Evolutionary conservation across 2,113 vertebrate genomes (phyloP).

Genomic region (Spea multiplicata): DNA sequence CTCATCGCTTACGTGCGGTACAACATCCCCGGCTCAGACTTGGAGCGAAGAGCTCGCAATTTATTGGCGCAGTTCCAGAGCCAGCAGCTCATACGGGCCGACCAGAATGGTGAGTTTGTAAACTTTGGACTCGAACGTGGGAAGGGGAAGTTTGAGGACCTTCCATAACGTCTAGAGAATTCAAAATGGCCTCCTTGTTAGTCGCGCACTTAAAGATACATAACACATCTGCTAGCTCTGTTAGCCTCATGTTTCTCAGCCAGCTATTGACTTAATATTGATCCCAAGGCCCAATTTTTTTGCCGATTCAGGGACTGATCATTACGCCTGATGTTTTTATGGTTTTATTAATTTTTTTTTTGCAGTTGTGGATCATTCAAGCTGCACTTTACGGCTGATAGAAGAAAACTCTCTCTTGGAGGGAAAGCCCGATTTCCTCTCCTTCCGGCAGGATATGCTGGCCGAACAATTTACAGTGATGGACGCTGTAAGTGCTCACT

Average conservation of each 20-base stretch:
- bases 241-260: no score
- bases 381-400: slow-evolving; percentile 76
- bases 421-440: slow-evolving; percentile 80
- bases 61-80: slow-evolving; percentile 89
- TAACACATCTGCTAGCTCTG: no score
- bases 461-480: slow-evolving; percentile 96
- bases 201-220: no score
- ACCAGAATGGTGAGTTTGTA: slow-evolving; percentile 72
- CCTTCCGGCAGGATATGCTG: slow-evolving; percentile 87
- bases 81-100: slow-evolving; percentile 72
- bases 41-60: slow-evolving; percentile 88
- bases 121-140: not conserved
- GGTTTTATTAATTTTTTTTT: slow-evolving; percentile 6
- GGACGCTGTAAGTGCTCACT: slow-evolving; percentile 84
- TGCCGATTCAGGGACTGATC: no score
- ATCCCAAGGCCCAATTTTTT: no score
- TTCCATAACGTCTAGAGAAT: no score
- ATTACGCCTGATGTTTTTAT: no score
- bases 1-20: slow-evolving; percentile 85
- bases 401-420: slow-evolving; percentile 81
- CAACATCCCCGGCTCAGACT: slow-evolving; percentile 87
- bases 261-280: no score
- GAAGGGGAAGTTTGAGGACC: no score
- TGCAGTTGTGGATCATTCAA: slow-evolving; percentile 63
- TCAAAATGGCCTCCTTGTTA: no score